phyloP scores from a whole-genome alignment of 2,888 invertebrate genomes.

The Thera obeliscata region DNA sequence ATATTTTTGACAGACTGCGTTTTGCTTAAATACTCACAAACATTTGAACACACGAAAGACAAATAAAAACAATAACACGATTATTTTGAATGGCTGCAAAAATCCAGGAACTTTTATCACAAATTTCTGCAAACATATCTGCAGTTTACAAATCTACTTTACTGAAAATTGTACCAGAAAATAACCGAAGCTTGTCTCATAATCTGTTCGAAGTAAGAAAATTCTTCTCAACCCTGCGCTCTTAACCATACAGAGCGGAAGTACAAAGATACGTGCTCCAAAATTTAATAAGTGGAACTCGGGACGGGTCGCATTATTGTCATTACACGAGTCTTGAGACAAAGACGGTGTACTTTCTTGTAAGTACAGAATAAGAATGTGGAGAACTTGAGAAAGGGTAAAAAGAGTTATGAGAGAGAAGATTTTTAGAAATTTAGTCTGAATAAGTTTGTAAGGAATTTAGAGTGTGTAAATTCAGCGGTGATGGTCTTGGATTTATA shows the following conservation, averaged over 20 bases:
- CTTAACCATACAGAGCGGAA: conserved; percentile 57
- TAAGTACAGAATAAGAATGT: conserved; percentile 11
- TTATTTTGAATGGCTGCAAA: too few relatives aligned
- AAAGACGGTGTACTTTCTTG: conserved; percentile 19
- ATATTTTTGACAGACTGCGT: too few relatives aligned
- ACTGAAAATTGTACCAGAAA: background rate
- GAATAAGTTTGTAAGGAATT: too few relatives aligned
- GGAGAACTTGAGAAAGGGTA: background rate
- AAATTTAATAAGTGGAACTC: conserved; percentile 58
- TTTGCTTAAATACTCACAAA: too few relatives aligned
- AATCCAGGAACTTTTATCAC: too few relatives aligned
- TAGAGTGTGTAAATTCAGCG: too few relatives aligned
- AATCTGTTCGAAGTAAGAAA: conserved; percentile 4
- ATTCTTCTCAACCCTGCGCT: conserved; percentile 15
- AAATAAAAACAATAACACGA: too few relatives aligned
- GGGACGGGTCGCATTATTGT: conserved; percentile 43
- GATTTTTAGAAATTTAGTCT: too few relatives aligned
- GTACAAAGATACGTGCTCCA: conserved; percentile 52
- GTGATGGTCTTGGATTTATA: too few relatives aligned
- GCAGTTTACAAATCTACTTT: background rate
- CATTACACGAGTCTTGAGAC: conserved; percentile 38
- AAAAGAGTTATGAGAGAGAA: background rate
- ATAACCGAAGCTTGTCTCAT: background rate
- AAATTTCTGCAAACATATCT: too few relatives aligned
- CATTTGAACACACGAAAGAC: too few relatives aligned